Percentiles rank a stretch among this genome's conserved stretches.
These are phyloP conservation scores for Pachydiplax longipennis DNA, from an alignment of 2,888 invertebrate species.

Conservation along the genomic window DNA sequence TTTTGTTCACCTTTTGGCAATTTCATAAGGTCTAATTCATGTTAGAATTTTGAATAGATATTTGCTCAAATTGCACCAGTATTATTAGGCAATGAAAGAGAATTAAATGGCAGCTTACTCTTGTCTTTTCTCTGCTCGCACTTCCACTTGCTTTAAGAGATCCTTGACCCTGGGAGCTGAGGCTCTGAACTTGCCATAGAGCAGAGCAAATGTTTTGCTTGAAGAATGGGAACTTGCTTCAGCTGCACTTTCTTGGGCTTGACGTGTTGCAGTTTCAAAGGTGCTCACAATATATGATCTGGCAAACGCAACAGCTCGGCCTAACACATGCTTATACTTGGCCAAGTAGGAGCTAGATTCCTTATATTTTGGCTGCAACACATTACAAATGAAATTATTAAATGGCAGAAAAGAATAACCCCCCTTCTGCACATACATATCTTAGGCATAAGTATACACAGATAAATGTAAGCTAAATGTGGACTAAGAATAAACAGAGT, in stretches of 20 bases:
- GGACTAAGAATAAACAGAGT: too few species aligned
- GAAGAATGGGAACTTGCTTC: slow-evolving; percentile 62
- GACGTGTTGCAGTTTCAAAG: slow-evolving; percentile 80
- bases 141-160: slow-evolving; percentile 83
- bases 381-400: slow-evolving; percentile 26
- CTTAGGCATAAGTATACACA: too few species aligned
- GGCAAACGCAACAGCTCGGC: slow-evolving; percentile 79
- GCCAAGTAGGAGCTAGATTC: slow-evolving; percentile 83
- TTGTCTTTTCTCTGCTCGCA: slow-evolving; percentile 72
- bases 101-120: slow-evolving; percentile 69
- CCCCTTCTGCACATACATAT: too few species aligned
- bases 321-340: slow-evolving; percentile 84
- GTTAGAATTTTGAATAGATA: too few species aligned
- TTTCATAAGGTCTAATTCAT: too few species aligned
- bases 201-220: slow-evolving; percentile 70
- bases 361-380: slow-evolving; percentile 77
- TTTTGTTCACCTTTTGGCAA: too few species aligned
- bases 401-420: too few species aligned
- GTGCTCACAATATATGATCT: slow-evolving; percentile 80
- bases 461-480: too few species aligned
- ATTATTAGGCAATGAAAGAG: too few species aligned
- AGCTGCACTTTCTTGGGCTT: slow-evolving; percentile 65
- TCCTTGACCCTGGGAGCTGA: slow-evolving; percentile 85
- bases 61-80: too few species aligned
- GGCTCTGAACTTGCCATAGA: slow-evolving; percentile 95